A percentile compares a stretch with the other conserved stretches of the same genome.
phyloP scores from a whole-genome alignment of 2,888 invertebrate genomes.

The Pristionchus mayeri region DNA sequence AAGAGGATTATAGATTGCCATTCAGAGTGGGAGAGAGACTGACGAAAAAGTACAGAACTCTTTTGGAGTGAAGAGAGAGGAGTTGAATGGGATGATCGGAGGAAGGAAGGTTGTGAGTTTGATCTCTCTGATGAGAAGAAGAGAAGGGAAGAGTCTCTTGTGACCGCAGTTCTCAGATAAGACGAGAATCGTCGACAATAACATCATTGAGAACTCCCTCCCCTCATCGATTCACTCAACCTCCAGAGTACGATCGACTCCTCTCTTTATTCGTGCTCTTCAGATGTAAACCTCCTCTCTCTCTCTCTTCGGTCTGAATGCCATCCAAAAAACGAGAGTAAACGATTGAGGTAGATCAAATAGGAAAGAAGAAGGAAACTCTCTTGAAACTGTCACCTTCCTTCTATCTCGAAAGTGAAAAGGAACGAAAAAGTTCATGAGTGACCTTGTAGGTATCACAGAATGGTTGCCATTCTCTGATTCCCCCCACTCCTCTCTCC shows the following conservation, averaged over 20 bases:
- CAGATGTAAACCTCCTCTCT: neutral
- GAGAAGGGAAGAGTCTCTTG: too few species aligned
- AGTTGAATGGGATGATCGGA: conserved; percentile 13
- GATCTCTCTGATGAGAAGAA: neutral
- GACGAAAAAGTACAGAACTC: neutral
- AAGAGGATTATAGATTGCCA: neutral
- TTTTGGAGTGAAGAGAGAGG: neutral
- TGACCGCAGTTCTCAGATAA: too few species aligned
- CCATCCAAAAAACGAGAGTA: neutral
- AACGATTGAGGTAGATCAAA: conserved; percentile 8
- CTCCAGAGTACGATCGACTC: neutral
- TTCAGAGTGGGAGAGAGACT: neutral
- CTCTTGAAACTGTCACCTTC: conserved; percentile 6
- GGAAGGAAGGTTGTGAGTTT: neutral
- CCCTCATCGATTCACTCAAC: neutral
- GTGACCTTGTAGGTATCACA: neutral
- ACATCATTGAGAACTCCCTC: neutral
- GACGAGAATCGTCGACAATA: too few species aligned
- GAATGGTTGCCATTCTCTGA: neutral
- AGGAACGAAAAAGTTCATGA: conserved; percentile 8
- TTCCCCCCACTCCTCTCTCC: neutral
- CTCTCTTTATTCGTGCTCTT: neutral
- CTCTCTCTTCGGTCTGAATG: neutral
- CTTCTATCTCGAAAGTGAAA: neutral
- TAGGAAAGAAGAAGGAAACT: neutral